These are phyloP conservation scores for Heterocephalus glaber DNA, from an alignment of 2,113 vertebrate species.

Conservation along the genomic window DNA sequence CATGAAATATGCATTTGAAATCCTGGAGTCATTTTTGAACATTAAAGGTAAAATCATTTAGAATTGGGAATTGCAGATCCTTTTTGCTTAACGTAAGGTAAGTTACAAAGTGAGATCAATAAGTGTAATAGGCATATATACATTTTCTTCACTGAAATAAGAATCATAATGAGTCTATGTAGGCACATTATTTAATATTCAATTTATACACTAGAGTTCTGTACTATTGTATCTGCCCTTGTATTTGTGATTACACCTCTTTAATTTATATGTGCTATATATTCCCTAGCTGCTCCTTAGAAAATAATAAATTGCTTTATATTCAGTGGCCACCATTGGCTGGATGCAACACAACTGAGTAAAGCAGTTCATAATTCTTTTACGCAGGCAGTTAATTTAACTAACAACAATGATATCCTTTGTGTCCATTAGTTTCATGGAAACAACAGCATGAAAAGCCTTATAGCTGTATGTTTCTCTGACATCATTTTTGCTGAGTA, in stretches of 20 bases:
- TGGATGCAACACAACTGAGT: conserved; percentile 69
- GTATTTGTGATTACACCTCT: conserved; percentile 76
- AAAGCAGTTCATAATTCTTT: conserved; percentile 69
- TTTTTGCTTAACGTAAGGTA: neutral
- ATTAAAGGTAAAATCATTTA: neutral
- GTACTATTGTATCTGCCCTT: conserved; percentile 64
- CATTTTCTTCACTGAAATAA: conserved; percentile 61
- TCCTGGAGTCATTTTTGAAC: neutral
- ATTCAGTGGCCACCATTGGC: conserved; percentile 78
- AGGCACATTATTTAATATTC: conserved; percentile 50
- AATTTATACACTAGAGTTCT: conserved; percentile 73
- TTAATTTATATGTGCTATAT: conserved; percentile 74
- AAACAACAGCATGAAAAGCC: conserved; percentile 63
- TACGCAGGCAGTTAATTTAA: conserved; percentile 75
- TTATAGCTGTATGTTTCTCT: conserved; percentile 8
- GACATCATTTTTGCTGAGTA: conserved; percentile 72
- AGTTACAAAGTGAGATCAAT: conserved; percentile 10
- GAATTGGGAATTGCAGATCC: neutral
- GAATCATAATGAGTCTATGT: conserved; percentile 56
- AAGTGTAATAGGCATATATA: neutral
- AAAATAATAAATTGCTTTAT: conserved; percentile 83
- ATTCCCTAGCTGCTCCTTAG: conserved; percentile 76
- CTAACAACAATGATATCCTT: conserved; percentile 60
- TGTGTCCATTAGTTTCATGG: conserved; percentile 69
- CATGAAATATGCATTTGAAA: neutral